A percentile compares a stretch with the other conserved stretches of the same genome.
phyloP scores from a whole-genome alignment of 2,888 invertebrate species.

The Parapristionchus giblindavisi region DNA sequence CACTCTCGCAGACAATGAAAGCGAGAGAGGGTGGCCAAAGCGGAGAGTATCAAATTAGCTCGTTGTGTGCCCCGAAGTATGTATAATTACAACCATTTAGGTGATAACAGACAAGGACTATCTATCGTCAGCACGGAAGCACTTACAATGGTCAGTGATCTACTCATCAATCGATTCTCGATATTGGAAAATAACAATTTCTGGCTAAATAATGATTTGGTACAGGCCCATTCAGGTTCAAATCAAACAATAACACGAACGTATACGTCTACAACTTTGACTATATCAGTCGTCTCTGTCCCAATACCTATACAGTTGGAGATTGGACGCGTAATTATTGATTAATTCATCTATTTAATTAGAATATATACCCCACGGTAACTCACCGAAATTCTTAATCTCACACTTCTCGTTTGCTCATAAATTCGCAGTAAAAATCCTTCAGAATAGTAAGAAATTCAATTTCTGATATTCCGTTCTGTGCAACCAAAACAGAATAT shows the following conservation, averaged over 20 bases:
- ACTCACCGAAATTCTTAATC: no score
- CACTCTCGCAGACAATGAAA: no score
- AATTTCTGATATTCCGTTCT: background rate
- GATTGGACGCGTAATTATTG: slow-evolving; percentile 1
- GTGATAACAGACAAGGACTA: background rate
- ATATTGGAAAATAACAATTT: no score
- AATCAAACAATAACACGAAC: background rate
- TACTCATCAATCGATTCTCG: no score
- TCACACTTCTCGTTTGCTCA: no score
- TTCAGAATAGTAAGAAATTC: background rate
- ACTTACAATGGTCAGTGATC: background rate
- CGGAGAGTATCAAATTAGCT: no score
- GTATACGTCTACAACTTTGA: slow-evolving; percentile 9
- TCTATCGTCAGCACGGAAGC: background rate
- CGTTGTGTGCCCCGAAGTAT: no score
- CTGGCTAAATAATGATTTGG: background rate
- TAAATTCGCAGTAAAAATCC: background rate
- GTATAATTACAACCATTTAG: no score
- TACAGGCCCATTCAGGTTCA: background rate
- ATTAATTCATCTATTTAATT: background rate
- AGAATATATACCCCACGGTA: no score
- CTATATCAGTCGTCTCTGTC: slow-evolving; percentile 10
- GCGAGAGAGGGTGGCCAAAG: no score
- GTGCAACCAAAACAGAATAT: background rate
- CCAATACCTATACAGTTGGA: background rate